Conservation (phyloP, 2,113 vertebrate species). For the Rhabdomys dilectus region DNA sequence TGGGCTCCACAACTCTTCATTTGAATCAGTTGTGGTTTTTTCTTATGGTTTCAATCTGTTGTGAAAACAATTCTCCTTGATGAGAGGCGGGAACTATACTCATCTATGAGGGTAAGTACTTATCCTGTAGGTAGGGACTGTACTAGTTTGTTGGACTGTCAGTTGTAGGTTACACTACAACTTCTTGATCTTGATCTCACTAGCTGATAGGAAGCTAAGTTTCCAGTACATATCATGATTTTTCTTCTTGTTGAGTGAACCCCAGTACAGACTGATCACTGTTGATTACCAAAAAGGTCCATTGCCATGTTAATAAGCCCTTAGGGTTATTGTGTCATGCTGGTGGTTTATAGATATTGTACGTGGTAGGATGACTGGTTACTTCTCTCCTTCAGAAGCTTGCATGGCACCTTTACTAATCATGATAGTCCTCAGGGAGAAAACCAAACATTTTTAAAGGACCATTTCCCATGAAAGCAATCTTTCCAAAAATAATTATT, state of each 20-base stretch:
- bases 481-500: slow-evolving; percentile 38
- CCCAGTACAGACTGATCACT: background rate
- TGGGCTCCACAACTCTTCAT: background rate
- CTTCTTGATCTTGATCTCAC: too few species aligned
- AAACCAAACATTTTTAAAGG: slow-evolving; percentile 2
- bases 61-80: background rate
- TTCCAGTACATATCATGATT: background rate
- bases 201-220: background rate
- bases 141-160: background rate
- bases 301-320: too few species aligned
- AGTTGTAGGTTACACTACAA: background rate
- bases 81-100: background rate
- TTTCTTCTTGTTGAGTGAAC: background rate
- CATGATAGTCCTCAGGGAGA: background rate
- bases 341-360: background rate
- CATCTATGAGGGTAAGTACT: background rate
- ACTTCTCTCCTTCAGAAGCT: background rate
- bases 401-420: background rate
- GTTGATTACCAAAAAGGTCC: background rate
- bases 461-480: background rate
- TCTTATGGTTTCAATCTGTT: background rate
- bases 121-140: background rate
- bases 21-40: background rate
- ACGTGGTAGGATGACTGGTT: background rate
- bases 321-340: background rate